Base-by-base conservation (phyloP, 2,113 vertebrate species). In the Petrocephalus microphthalmus region DNA sequence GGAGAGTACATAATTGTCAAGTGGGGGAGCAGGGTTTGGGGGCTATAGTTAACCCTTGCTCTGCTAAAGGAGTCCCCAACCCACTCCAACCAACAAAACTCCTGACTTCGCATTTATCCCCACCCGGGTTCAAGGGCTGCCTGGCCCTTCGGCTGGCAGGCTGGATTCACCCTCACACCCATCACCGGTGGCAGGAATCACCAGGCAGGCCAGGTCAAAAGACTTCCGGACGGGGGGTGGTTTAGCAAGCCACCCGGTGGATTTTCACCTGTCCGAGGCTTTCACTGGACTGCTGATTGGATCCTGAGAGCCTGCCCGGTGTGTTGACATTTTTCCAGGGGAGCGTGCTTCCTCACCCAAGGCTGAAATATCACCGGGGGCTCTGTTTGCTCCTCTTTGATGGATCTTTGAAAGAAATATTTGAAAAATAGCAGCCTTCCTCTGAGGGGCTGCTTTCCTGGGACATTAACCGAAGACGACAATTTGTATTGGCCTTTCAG, bases 1-100 rank as follows among this genome's bases (percentile, higher is more conserved):
- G 89, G 92, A 92, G 91, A 91, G 90, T 94, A 88, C 91, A 92
- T 87, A 89, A 87, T 92, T 93, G 93, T 91, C 37, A 49, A n/a
- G 29, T 60, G 51, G 51, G 82, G 88, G 53, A 5, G 54, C 6
- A 20, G 22, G 22, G 57, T 2, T 64, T 25, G 19, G 89, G 90
- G 89, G 89, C 84, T 49, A 86, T 83, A 90, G 47, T 49, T 91
- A 90, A 92, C 89, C 90, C 88, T 82, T 45, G 87, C 53, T 88
- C 78, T 78, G 11, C 85, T n/a, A 17, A 33, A 87, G 78, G 1
- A 74, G 29, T 22, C 67, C 67, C 11, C 64, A 71, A 60, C 57
- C 10, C n/a, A 64, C 8, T 29, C 71, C 71, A 19, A 13, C 33
- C 33, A 42, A 37, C 71, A 17, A 78, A 78, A 78, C 71, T 74